These are phyloP conservation scores for Andrena minutula DNA, from an alignment of 2,888 invertebrate species.

Conservation along the genomic window DNA sequence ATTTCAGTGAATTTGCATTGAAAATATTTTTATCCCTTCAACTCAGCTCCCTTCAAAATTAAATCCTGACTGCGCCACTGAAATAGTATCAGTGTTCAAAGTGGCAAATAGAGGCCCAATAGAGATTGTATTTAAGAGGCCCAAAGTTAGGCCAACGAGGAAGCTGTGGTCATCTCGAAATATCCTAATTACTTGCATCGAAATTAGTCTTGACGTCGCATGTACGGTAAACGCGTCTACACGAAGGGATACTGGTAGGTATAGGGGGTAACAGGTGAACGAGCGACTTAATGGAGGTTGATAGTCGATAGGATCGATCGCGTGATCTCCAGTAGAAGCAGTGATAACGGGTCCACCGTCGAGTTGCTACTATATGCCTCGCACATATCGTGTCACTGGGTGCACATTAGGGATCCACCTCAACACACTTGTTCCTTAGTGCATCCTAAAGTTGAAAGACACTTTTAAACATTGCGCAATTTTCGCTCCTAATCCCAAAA, in stretches of 20 bases:
- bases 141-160: not conserved
- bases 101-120: not conserved
- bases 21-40: too few species aligned
- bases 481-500: too few species aligned
- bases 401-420: conserved; percentile 31
- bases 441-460: not conserved
- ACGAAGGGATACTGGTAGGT: conserved; percentile 20
- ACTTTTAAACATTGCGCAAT: too few species aligned
- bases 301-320: conserved; percentile 67
- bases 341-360: conserved; percentile 63
- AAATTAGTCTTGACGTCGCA: conserved; percentile 21
- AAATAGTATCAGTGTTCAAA: not conserved
- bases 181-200: conserved; percentile 12
- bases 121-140: not conserved
- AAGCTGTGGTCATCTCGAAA: not conserved
- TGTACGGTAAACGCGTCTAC: not conserved
- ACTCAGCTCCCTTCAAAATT: too few species aligned
- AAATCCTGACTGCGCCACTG: too few species aligned
- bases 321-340: conserved; percentile 43
- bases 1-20: too few species aligned
- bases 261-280: conserved; percentile 63
- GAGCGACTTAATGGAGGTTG: conserved; percentile 78
- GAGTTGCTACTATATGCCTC: conserved; percentile 41
- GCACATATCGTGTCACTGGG: conserved; percentile 32
- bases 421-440: conserved; percentile 13